Conservation (phyloP, 64 coral and sea anemone genomes). For the Montipora sp. region DNA sequence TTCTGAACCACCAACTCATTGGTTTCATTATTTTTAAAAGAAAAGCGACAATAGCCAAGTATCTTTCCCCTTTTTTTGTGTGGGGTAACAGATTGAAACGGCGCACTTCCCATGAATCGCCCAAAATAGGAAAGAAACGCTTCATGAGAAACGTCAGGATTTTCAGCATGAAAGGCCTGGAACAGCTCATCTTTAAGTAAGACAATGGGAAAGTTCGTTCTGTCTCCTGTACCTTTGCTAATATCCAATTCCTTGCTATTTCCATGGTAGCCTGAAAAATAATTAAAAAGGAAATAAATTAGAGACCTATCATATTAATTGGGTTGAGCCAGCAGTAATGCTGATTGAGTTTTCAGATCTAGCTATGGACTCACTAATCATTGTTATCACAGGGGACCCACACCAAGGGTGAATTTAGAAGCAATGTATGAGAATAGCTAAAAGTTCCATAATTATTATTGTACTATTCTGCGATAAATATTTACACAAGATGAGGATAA, state of each 20-base stretch:
- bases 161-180: background rate
- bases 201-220: background rate
- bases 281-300: no score
- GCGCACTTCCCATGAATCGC: background rate
- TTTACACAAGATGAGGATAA: no score
- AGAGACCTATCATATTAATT: no score
- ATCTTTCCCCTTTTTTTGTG: background rate
- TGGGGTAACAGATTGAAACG: background rate
- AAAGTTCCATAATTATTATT: no score
- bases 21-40: constrained; percentile 7
- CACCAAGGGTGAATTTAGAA: no score
- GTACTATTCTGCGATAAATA: no score
- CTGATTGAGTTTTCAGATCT: no score
- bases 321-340: no score
- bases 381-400: no score
- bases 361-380: no score
- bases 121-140: background rate
- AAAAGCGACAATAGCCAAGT: background rate
- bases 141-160: background rate
- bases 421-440: no score
- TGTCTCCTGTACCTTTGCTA: background rate
- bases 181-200: constrained; percentile 2
- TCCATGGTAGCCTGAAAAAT: background rate
- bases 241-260: background rate
- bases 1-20: background rate